Evolutionary conservation across 1,140 invertebrate species (phyloP).

Genomic region (Conus ventricosus): DNA sequence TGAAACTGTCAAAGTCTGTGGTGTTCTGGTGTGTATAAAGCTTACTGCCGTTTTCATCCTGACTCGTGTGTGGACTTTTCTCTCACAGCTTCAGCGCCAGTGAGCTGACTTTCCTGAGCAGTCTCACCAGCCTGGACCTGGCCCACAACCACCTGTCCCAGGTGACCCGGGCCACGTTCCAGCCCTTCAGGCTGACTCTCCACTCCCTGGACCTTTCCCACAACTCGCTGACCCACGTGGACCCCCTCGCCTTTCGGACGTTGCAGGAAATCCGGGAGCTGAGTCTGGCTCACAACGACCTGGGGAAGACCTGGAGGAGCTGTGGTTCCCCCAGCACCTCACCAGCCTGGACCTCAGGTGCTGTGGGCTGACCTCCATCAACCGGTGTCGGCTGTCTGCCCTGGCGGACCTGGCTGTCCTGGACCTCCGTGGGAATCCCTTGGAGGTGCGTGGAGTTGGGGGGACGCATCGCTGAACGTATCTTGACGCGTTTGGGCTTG

Average conservation of each 20-base stretch:
- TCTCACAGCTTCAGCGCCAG: neutral
- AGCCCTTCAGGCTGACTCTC: conserved; percentile 15
- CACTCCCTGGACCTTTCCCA: conserved; percentile 34
- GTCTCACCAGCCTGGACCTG: conserved; percentile 32
- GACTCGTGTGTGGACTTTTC: no score
- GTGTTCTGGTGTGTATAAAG: no score
- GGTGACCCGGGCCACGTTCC: conserved; percentile 22
- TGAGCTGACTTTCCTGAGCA: neutral
- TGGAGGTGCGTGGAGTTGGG: neutral
- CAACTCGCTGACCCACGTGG: conserved; percentile 37
- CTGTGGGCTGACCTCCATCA: conserved; percentile 35
- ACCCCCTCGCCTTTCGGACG: conserved; percentile 21
- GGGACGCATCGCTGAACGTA: neutral
- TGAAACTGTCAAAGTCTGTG: no score
- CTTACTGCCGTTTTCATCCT: no score
- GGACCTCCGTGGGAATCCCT: conserved; percentile 12
- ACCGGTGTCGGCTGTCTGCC: conserved; percentile 41
- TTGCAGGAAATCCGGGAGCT: conserved; percentile 41
- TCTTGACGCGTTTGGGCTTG: no score
- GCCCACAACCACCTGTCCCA: conserved; percentile 33
- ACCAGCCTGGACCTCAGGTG: conserved; percentile 45
- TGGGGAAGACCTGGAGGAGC: conserved; percentile 19
- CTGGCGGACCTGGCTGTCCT: conserved; percentile 47
- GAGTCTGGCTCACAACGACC: conserved; percentile 38
- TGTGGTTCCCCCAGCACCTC: conserved; percentile 48